Percentiles rank a stretch among this genome's conserved stretches.
Conservation (phyloP, 2,797 vertebrate genomes). For the Xenops minutus region DNA sequence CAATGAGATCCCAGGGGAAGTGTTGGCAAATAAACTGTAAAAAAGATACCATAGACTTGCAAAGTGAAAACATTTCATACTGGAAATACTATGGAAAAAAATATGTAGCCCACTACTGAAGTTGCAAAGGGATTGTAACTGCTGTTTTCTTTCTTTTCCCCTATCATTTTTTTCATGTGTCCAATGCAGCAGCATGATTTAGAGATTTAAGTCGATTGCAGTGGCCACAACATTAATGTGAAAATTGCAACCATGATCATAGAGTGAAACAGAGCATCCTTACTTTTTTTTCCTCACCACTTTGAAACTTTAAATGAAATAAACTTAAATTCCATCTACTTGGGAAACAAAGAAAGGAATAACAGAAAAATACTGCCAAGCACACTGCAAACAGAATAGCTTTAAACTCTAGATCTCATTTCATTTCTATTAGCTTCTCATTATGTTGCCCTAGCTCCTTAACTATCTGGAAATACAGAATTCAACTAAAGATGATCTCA, state of each 20-base stretch:
- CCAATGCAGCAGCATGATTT: background rate
- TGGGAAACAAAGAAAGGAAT: background rate
- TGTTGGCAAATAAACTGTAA: constrained; percentile 49
- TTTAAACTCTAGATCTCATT: background rate
- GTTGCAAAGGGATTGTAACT: background rate
- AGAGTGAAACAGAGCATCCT: background rate
- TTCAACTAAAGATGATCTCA: constrained; percentile 69
- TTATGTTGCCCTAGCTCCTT: background rate
- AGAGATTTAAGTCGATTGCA: background rate
- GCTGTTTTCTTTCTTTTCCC: background rate
- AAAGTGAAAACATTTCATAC: constrained; percentile 23
- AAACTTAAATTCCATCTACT: background rate
- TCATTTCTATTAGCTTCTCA: constrained; percentile 26
- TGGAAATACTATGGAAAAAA: background rate
- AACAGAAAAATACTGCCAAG: background rate
- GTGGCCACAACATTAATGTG: background rate
- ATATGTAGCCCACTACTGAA: background rate
- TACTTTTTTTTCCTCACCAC: background rate
- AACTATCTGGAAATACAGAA: constrained; percentile 63
- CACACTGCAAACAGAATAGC: background rate
- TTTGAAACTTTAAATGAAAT: constrained; percentile 1
- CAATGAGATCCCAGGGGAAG: constrained; percentile 36
- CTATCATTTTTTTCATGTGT: background rate
- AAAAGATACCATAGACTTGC: constrained; percentile 8
- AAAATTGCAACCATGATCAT: background rate